phyloP scores from a whole-genome alignment of 2,888 invertebrate species.

The Lordiphosa andalusiaca region DNA sequence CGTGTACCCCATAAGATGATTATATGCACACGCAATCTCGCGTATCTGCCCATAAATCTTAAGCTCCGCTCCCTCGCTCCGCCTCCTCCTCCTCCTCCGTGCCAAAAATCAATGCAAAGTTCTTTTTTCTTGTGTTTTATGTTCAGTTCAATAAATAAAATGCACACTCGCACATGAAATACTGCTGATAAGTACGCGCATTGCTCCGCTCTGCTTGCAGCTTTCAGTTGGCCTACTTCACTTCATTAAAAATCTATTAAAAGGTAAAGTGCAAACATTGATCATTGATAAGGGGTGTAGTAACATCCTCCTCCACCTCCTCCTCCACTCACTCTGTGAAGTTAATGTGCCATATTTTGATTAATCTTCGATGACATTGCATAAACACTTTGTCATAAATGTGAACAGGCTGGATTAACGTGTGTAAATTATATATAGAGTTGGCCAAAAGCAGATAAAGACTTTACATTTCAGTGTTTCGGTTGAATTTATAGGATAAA shows the following conservation, averaged over 20 bases:
- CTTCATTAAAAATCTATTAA: constrained; percentile 74
- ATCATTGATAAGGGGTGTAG: constrained; percentile 39
- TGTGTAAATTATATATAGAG: too few species aligned
- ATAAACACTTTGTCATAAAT: too few species aligned
- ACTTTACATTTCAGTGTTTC: too few species aligned
- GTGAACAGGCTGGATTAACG: too few species aligned
- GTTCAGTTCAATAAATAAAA: constrained; percentile 62
- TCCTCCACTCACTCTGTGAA: constrained; percentile 24
- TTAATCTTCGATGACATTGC: constrained; percentile 44
- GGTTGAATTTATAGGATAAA: too few species aligned
- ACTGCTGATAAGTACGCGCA: constrained; percentile 53
- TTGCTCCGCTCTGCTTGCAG: constrained; percentile 14
- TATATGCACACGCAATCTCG: constrained; percentile 63
- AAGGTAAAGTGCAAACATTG: constrained; percentile 38
- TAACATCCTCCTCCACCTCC: constrained; percentile 32
- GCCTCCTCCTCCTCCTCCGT: constrained; percentile 30
- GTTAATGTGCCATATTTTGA: constrained; percentile 56
- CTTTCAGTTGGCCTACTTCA: constrained; percentile 67
- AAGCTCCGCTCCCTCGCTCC: constrained; percentile 26
- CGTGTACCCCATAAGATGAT: constrained; percentile 50
- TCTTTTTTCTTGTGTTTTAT: constrained; percentile 15
- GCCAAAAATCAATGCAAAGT: constrained; percentile 67
- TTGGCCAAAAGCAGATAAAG: too few species aligned
- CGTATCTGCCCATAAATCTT: constrained; percentile 61
- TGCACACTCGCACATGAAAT: constrained; percentile 56